phyloP scores from a whole-genome alignment of 1,140 invertebrate species.

The Pachyrhynchus sulphureomaculatus region DNA sequence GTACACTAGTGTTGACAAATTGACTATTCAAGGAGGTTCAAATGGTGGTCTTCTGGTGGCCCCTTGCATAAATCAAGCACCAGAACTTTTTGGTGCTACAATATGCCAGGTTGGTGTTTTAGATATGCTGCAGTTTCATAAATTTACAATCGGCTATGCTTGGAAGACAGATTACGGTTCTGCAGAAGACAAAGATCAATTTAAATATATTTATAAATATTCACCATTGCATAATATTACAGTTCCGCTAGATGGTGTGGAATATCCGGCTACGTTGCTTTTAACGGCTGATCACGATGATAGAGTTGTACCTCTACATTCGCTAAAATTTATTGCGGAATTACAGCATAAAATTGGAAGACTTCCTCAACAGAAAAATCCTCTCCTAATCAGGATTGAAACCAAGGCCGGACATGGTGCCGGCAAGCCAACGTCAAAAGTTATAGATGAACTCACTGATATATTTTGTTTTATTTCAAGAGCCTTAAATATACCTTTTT shows the following conservation, averaged over 20 bases:
- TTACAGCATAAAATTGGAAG: background rate
- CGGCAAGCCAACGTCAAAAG: background rate
- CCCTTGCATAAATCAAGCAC: slow-evolving; percentile 91
- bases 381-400: background rate
- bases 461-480: slow-evolving; percentile 83
- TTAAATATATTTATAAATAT: slow-evolving; percentile 58
- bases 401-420: background rate
- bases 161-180: slow-evolving; percentile 97
- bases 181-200: slow-evolving; percentile 85
- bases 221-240: background rate
- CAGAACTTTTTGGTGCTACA: slow-evolving; percentile 90
- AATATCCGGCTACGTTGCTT: background rate
- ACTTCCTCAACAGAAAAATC: background rate
- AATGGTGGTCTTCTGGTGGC: slow-evolving; percentile 95
- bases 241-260: slow-evolving; percentile 10
- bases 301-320: background rate
- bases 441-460: slow-evolving; percentile 62
- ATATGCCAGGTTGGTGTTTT: slow-evolving; percentile 72
- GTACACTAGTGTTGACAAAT: slow-evolving; percentile 75
- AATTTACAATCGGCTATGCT: slow-evolving; percentile 96
- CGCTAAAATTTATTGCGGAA: background rate
- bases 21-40: slow-evolving; percentile 93
- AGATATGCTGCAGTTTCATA: slow-evolving; percentile 92
- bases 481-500: slow-evolving; percentile 62
- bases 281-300: background rate